A percentile compares a stretch with the other conserved stretches of the same genome.
Conservation (phyloP, 2,797 vertebrate species). For the Malacoctenus gilli region DNA sequence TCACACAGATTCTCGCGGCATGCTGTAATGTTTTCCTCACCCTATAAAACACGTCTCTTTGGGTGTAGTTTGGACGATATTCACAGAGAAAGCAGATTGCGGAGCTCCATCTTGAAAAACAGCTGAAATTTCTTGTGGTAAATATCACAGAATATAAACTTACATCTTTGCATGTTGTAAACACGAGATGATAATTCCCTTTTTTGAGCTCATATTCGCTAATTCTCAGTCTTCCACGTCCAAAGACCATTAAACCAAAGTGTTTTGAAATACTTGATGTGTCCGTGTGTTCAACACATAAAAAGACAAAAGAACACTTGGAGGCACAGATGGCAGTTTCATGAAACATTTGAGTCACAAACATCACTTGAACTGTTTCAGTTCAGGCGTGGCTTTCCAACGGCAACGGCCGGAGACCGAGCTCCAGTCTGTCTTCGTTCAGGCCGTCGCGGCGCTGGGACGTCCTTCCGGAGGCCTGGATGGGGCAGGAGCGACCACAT, state of each 20-base stretch:
- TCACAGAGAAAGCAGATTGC: slow-evolving; percentile 48
- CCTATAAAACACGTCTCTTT: slow-evolving; percentile 49
- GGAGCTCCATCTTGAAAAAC: slow-evolving; percentile 37
- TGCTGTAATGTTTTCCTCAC: slow-evolving; percentile 41
- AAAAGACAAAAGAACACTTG: background rate
- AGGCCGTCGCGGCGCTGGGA: slow-evolving; percentile 50
- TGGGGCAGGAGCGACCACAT: slow-evolving; percentile 67
- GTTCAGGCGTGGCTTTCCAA: slow-evolving; percentile 43
- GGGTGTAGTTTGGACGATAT: slow-evolving; percentile 30
- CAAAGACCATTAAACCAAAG: too few relatives aligned
- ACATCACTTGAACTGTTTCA: slow-evolving; percentile 31
- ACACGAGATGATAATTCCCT: too few relatives aligned
- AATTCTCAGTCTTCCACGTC: too few relatives aligned
- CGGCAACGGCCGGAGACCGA: slow-evolving; percentile 60
- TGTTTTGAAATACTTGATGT: too few relatives aligned
- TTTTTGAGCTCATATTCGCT: too few relatives aligned
- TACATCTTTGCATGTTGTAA: too few relatives aligned
- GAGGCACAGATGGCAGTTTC: slow-evolving; percentile 9
- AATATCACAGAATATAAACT: slow-evolving; percentile 28
- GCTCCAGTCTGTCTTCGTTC: slow-evolving; percentile 59
- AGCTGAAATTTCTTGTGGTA: slow-evolving; percentile 28
- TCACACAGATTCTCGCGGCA: slow-evolving; percentile 36
- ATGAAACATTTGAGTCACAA: slow-evolving; percentile 18
- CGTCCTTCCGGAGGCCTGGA: slow-evolving; percentile 61
- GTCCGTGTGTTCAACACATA: too few relatives aligned